Conservation (phyloP, 2,888 invertebrate species). For the Endotricha flammealis region DNA sequence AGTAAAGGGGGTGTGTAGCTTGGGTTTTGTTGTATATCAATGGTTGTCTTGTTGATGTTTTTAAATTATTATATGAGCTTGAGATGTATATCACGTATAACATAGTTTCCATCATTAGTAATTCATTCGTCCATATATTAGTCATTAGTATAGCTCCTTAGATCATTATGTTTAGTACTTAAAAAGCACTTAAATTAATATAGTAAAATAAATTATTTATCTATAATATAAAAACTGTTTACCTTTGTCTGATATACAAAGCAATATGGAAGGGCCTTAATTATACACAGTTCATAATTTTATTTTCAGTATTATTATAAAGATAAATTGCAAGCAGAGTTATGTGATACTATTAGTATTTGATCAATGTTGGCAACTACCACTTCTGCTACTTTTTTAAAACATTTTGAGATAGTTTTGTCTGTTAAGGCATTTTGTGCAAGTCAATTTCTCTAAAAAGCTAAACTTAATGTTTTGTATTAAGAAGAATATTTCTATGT, state of each 20-base stretch:
- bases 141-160: conserved; percentile 62
- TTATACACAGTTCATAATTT: conserved; percentile 15
- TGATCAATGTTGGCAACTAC: conserved; percentile 17
- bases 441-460: no score
- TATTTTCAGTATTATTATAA: conserved; percentile 53
- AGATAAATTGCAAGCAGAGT: conserved; percentile 36
- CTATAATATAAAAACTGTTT: conserved; percentile 21
- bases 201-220: conserved; percentile 7
- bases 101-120: conserved; percentile 56
- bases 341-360: conserved; percentile 43
- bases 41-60: conserved; percentile 24
- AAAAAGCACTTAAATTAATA: conserved; percentile 56
- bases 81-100: conserved; percentile 32
- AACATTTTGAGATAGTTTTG: no score
- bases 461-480: no score
- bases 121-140: conserved; percentile 74
- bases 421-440: no score
- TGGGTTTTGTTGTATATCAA: no score
- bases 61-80: conserved; percentile 29
- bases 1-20: no score
- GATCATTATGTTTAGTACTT: conserved; percentile 49
- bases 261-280: conserved; percentile 64
- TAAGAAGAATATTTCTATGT: no score
- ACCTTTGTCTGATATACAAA: conserved; percentile 31
- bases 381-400: no score